Conservation (phyloP, 2,888 invertebrate species). For the Chaetogeoica ovagalla region DNA sequence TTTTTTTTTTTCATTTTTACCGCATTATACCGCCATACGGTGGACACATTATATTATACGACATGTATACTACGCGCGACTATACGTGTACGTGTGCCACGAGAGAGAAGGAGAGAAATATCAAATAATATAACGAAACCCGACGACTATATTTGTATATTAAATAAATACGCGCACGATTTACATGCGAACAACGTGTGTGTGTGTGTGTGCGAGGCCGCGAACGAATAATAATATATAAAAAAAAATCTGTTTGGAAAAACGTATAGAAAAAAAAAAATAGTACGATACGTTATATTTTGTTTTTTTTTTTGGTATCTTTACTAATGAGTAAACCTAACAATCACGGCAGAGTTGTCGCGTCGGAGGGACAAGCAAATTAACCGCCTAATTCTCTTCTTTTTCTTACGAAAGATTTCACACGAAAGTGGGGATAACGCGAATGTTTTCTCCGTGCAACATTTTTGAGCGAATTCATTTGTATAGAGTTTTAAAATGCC, state of each 20-base stretch:
- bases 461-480: too few species aligned
- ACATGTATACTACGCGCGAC: too few species aligned
- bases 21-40: neutral
- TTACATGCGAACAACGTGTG: constrained; percentile 19
- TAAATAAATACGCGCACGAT: neutral
- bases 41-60: too few species aligned
- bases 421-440: too few species aligned
- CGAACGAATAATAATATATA: neutral
- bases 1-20: neutral
- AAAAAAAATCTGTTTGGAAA: neutral
- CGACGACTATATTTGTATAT: neutral
- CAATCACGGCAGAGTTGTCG: too few species aligned
- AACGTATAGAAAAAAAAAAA: neutral
- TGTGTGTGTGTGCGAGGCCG: too few species aligned
- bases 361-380: too few species aligned
- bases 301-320: neutral
- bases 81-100: neutral
- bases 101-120: neutral
- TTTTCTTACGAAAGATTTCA: too few species aligned
- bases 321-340: too few species aligned
- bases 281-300: neutral
- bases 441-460: too few species aligned
- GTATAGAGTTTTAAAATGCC: too few species aligned
- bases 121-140: neutral
- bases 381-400: too few species aligned